phyloP scores from a whole-genome alignment of 2,888 invertebrate species.

The Ceriagrion tenellum region DNA sequence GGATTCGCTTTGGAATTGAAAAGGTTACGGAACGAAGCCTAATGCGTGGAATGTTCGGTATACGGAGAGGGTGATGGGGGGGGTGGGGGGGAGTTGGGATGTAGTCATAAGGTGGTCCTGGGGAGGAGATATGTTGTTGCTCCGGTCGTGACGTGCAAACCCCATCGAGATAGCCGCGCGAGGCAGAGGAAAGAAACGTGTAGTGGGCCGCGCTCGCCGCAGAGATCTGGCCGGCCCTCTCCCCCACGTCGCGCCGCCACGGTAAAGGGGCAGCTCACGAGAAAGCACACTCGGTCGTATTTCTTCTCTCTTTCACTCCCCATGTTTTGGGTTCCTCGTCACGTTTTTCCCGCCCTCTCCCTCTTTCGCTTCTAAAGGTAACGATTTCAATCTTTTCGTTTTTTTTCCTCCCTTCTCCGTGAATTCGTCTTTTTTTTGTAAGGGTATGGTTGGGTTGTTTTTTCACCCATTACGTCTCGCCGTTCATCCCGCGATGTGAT shows the following conservation, averaged over 20 bases:
- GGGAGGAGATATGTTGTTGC: neutral
- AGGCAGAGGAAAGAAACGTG: neutral
- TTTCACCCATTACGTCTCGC: neutral
- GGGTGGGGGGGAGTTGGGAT: neutral
- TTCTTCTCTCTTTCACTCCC: neutral
- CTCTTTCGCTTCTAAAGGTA: neutral
- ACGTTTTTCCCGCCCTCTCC: neutral
- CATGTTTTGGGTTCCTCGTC: slow-evolving; percentile 19
- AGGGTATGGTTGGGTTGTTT: neutral
- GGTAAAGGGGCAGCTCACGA: neutral
- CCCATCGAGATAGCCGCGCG: neutral
- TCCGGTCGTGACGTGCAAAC: neutral
- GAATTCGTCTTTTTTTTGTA: neutral
- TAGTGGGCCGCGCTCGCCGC: neutral
- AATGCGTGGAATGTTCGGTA: neutral
- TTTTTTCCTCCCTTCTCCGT: neutral
- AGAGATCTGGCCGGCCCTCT: no score
- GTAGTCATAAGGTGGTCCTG: neutral
- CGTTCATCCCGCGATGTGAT: neutral
- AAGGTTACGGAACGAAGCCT: neutral
- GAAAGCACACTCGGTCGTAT: neutral
- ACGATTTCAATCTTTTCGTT: neutral
- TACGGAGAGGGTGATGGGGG: no score
- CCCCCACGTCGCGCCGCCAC: neutral
- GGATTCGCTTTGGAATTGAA: no score